Conservation (phyloP, 2,888 invertebrate genomes). For the Cyclophora albipunctata region DNA sequence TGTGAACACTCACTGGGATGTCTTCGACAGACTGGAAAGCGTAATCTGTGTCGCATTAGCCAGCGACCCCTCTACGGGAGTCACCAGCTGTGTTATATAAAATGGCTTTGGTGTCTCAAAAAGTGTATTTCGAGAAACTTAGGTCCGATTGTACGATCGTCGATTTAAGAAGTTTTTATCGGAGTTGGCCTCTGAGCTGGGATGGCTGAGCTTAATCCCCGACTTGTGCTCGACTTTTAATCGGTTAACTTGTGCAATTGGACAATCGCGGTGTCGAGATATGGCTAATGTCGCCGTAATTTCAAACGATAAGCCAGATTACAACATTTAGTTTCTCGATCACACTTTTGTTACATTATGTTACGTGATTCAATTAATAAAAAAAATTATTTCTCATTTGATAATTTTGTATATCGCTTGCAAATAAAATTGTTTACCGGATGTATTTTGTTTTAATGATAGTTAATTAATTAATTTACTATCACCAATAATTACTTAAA, state of each 20-base stretch:
- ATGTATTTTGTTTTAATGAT: too few relatives aligned
- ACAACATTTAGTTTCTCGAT: not conserved
- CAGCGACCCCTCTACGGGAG: constrained; percentile 36
- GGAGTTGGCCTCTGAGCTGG: constrained; percentile 27
- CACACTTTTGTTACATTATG: too few relatives aligned
- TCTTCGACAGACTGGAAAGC: constrained; percentile 29
- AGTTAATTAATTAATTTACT: too few relatives aligned
- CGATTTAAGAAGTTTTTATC: constrained; percentile 44
- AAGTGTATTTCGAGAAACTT: constrained; percentile 13
- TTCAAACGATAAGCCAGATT: constrained; percentile 37
- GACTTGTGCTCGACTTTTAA: constrained; percentile 45
- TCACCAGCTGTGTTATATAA: constrained; percentile 29
- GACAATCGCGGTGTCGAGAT: constrained; percentile 43
- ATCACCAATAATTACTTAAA: too few relatives aligned
- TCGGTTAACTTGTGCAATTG: constrained; percentile 53
- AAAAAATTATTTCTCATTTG: too few relatives aligned
- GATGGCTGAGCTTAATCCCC: constrained; percentile 34
- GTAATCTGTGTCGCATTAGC: constrained; percentile 51
- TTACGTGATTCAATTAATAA: too few relatives aligned
- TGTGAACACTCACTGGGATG: constrained; percentile 23
- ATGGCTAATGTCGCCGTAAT: constrained; percentile 41
- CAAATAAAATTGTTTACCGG: too few relatives aligned
- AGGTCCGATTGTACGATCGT: constrained; percentile 17
- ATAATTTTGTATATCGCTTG: too few relatives aligned
- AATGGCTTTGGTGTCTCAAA: constrained; percentile 18